These are phyloP conservation scores for Hydractinia symbiolongicarpus DNA, from an alignment of 30 jellyfish, hydroid and myxozoan species.

Conservation along the genomic window DNA sequence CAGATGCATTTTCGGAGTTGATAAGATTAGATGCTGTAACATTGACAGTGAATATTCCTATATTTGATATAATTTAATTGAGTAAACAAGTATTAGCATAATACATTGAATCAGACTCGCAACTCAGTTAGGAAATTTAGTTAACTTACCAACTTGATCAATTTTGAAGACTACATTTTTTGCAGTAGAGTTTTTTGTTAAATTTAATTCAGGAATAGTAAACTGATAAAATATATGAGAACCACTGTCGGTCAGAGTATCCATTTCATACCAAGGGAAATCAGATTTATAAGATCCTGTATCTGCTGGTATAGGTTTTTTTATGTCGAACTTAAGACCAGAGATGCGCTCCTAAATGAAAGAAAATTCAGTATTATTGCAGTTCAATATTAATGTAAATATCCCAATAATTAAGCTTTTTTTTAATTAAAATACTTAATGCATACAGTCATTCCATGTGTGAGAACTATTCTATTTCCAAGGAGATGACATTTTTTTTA, in stretches of 20 bases:
- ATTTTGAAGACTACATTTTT: neutral
- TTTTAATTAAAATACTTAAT: too few relatives aligned
- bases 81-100: neutral
- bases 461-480: too few relatives aligned
- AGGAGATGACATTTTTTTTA: too few relatives aligned
- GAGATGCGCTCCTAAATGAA: neutral
- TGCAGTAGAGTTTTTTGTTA: neutral
- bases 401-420: too few relatives aligned
- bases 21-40: slow-evolving; percentile 6
- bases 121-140: neutral
- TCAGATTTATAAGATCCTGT: neutral
- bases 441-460: too few relatives aligned
- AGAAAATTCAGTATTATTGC: too few relatives aligned
- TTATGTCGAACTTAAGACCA: neutral
- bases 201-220: neutral
- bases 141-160: slow-evolving; percentile 7
- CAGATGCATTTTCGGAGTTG: neutral
- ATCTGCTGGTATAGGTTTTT: neutral
- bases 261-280: neutral
- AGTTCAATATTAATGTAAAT: too few relatives aligned
- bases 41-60: neutral
- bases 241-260: neutral
- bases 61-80: neutral
- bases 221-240: neutral
- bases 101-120: neutral